These are phyloP conservation scores for Anas platyrhynchos DNA, from an alignment of 2,113 vertebrate genomes.

Conservation along the genomic window DNA sequence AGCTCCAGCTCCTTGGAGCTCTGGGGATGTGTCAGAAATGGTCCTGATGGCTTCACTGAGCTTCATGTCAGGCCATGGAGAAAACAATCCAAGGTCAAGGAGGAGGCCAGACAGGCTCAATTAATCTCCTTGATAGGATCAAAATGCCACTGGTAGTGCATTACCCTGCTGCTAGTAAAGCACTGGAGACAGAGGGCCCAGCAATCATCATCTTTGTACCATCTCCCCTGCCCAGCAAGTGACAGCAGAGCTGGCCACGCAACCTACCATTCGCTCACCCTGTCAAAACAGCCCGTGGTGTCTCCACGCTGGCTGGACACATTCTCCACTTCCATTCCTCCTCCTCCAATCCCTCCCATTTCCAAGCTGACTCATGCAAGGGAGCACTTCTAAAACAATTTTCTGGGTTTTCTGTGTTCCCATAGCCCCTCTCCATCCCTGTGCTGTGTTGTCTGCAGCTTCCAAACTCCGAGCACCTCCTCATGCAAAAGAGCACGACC, in stretches of 20 bases:
- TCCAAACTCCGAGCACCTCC: accelerated
- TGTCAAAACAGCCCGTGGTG: neutral
- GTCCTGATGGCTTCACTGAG: neutral
- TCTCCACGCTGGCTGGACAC: neutral
- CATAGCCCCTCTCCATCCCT: neutral
- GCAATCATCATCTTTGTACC: neutral
- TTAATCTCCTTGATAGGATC: neutral
- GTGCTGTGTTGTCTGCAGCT: neutral
- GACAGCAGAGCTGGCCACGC: neutral
- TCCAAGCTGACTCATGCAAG: neutral
- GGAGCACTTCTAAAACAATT: neutral
- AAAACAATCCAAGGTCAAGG: neutral
- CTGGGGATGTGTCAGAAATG: neutral
- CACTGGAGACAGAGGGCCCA: neutral
- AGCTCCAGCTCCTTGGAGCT: neutral
- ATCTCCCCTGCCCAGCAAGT: neutral
- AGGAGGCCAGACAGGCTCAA: neutral
- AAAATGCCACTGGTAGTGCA: neutral
- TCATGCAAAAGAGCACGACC: neutral
- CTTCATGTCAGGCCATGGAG: neutral
- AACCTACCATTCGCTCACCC: neutral
- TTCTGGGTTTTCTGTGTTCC: neutral
- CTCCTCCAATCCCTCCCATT: neutral
- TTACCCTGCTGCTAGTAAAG: neutral
- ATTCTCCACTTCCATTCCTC: neutral